A percentile compares a stretch with the other conserved stretches of the same genome.
These are phyloP conservation scores for Diaperis boleti DNA, from an alignment of 2,888 invertebrate genomes.

Conservation along the genomic window DNA sequence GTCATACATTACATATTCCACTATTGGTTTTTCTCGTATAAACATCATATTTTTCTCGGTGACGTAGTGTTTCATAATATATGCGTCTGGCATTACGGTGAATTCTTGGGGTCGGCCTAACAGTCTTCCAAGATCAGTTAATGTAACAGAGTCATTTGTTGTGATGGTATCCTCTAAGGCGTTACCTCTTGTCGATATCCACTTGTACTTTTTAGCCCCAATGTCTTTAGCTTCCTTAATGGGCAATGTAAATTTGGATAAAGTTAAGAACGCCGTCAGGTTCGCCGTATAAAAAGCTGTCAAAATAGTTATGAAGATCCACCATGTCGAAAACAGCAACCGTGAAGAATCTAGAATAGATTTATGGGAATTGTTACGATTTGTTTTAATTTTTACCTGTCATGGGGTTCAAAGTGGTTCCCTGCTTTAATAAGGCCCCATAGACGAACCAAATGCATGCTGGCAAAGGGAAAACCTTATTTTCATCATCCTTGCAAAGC, in stretches of 20 bases:
- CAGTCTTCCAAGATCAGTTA: not conserved
- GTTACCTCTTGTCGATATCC: conserved; percentile 77
- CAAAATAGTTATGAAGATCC: conserved; percentile 89
- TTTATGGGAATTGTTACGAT: too few species aligned
- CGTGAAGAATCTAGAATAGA: conserved; percentile 84
- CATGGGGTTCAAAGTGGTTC: conserved; percentile 82
- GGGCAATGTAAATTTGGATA: conserved; percentile 86
- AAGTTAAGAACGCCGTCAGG: conserved; percentile 87
- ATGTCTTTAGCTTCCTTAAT: conserved; percentile 79
- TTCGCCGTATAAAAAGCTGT: conserved; percentile 94
- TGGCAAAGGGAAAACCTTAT: conserved; percentile 72
- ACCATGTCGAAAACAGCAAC: conserved; percentile 89
- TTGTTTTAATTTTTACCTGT: conserved; percentile 74
- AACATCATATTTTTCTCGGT: conserved; percentile 69
- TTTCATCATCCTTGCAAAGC: conserved; percentile 71
- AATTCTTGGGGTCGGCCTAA: conserved; percentile 17
- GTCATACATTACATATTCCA: conserved; percentile 77
- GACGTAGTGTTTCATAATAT: conserved; percentile 66
- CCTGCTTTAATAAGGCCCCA: conserved; percentile 89
- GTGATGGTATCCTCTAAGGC: conserved; percentile 70
- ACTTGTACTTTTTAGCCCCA: conserved; percentile 70
- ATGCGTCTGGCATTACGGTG: conserved; percentile 56
- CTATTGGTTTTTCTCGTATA: conserved; percentile 78
- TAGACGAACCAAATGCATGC: conserved; percentile 90
- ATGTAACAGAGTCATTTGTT: not conserved